phyloP scores from a whole-genome alignment of 30 jellyfish, hydroid and myxozoan genomes.

The Cassiopea andromeda region DNA sequence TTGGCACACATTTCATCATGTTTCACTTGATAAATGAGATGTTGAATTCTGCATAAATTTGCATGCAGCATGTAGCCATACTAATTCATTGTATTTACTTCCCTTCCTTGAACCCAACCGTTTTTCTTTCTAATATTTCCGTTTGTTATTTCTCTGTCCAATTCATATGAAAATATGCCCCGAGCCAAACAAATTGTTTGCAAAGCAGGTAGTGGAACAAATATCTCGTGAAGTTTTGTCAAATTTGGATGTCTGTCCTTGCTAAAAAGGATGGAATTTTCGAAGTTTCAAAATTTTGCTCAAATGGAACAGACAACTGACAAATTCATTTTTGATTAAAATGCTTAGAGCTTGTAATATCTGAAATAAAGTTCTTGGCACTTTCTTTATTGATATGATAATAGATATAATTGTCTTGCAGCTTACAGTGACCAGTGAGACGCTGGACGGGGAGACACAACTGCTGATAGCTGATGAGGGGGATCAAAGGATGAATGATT shows the following conservation, averaged over 20 bases:
- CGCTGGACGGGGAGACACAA: constrained; percentile 77
- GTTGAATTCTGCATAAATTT: neutral
- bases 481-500: constrained; percentile 54
- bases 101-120: neutral
- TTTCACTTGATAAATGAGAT: too few species aligned
- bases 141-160: neutral
- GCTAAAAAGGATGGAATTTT: too few species aligned
- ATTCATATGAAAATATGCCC: too few species aligned
- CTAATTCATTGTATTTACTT: neutral
- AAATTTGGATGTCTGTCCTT: too few species aligned
- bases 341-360: neutral
- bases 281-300: too few species aligned
- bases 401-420: neutral
- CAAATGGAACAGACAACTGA: too few species aligned
- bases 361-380: neutral
- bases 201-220: too few species aligned
- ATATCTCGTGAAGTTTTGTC: too few species aligned
- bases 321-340: too few species aligned
- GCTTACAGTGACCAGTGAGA: constrained; percentile 83
- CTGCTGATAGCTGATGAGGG: constrained; percentile 66
- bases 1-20: too few species aligned
- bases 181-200: too few species aligned
- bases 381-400: neutral
- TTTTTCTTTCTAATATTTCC: neutral
- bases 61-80: neutral